Evolutionary conservation across 2,113 vertebrate genomes (phyloP).

Genomic region (Willisornis vidua): DNA sequence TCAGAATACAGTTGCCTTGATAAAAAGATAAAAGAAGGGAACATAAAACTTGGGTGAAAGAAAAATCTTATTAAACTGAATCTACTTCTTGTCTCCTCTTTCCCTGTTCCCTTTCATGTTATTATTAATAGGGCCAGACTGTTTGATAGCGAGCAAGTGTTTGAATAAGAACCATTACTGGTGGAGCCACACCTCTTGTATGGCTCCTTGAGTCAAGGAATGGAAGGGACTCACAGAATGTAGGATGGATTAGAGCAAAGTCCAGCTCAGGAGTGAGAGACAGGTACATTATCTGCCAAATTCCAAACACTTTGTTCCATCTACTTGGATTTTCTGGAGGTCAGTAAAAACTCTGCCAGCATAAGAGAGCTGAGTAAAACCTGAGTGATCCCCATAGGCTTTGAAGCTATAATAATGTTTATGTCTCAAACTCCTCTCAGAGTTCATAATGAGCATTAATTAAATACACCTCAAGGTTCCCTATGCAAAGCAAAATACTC

Average conservation of each 20-base stretch:
- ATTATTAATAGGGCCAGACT: constrained; percentile 27
- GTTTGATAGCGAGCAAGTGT: not conserved
- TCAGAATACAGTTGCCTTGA: constrained; percentile 67
- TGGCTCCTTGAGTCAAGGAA: not conserved
- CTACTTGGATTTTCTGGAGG: not conserved
- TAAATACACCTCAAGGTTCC: constrained; percentile 48
- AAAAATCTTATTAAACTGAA: constrained; percentile 47
- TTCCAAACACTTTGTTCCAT: not conserved
- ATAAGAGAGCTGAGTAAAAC: not conserved
- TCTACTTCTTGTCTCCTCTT: constrained; percentile 22
- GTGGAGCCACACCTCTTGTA: not conserved
- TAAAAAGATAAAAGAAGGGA: constrained; percentile 71
- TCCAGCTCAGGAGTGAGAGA: not conserved
- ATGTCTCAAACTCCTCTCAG: constrained; percentile 26
- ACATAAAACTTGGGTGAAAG: constrained; percentile 53
- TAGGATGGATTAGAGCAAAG: not conserved
- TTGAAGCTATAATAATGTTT: constrained; percentile 60
- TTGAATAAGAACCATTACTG: not conserved
- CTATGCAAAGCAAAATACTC: not conserved
- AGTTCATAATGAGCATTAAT: constrained; percentile 49
- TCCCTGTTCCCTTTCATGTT: constrained; percentile 34
- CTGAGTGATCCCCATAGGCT: not conserved
- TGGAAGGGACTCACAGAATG: not conserved
- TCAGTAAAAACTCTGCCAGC: not conserved
- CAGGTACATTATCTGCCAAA: not conserved